These are phyloP conservation scores for Gadus macrocephalus DNA, from an alignment of 2,113 vertebrate species.

Conservation along the genomic window DNA sequence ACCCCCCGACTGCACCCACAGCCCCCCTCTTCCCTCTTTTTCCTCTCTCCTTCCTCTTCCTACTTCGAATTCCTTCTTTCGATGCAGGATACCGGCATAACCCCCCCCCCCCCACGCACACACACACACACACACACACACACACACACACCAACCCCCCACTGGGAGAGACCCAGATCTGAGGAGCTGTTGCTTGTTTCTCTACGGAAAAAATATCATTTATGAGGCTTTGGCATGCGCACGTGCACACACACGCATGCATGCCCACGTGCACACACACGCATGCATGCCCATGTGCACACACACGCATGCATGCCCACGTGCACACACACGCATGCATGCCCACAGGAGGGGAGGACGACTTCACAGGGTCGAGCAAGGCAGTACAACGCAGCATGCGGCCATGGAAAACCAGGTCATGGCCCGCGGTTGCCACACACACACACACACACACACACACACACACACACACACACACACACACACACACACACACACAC, in stretches of 20 bases:
- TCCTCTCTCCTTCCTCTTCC: constrained; percentile 27
- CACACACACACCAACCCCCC: neutral
- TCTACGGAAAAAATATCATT: neutral
- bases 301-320: constrained; percentile 9
- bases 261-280: neutral
- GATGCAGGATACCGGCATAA: too few relatives aligned
- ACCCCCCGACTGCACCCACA: constrained; percentile 19
- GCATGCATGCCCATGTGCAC: too few relatives aligned
- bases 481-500: neutral
- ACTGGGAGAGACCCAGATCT: neutral
- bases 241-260: constrained; percentile 1
- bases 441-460: neutral
- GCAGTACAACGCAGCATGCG: constrained; percentile 48
- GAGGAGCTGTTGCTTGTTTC: neutral
- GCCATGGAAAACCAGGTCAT: constrained; percentile 57
- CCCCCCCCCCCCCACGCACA: neutral
- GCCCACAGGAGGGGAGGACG: constrained; percentile 33
- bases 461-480: neutral
- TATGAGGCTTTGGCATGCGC: neutral
- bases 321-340: constrained; percentile 1
- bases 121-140: neutral
- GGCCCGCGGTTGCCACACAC: too few relatives aligned
- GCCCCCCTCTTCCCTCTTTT: constrained; percentile 24
- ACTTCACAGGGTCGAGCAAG: constrained; percentile 40
- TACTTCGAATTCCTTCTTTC: too few relatives aligned